phyloP scores from a whole-genome alignment of 1,140 invertebrate species.

The Drosophila nigromelanica region DNA sequence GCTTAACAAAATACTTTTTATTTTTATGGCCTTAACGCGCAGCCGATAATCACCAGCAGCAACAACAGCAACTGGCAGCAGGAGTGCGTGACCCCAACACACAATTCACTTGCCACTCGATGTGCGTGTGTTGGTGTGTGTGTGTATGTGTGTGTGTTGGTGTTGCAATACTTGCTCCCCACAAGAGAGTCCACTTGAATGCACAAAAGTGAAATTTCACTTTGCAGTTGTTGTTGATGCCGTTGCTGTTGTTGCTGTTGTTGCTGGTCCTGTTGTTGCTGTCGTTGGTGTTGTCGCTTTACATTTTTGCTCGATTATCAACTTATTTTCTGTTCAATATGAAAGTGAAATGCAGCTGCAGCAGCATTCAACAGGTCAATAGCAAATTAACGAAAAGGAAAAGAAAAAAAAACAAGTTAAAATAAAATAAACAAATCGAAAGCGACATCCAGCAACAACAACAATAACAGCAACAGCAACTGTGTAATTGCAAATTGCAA shows the following conservation, averaged over 20 bases:
- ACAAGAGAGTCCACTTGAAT: conserved; percentile 60
- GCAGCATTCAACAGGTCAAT: conserved; percentile 22
- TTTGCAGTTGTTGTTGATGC: conserved; percentile 51
- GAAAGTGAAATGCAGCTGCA: conserved; percentile 60
- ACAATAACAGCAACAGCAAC: conserved; percentile 10
- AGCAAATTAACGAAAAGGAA: conserved; percentile 28
- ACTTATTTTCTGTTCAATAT: conserved; percentile 39
- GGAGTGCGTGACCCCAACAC: conserved; percentile 72
- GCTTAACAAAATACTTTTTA: conserved; percentile 55
- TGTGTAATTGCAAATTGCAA: conserved; percentile 2
- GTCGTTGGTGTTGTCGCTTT: conserved; percentile 34
- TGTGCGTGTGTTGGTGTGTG: neutral
- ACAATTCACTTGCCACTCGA: conserved; percentile 34
- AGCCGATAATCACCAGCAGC: conserved; percentile 49
- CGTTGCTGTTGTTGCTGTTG: conserved; percentile 20
- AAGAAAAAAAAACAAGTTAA: conserved; percentile 18
- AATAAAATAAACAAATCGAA: neutral
- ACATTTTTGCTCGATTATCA: conserved; percentile 37
- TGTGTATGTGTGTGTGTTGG: conserved; percentile 12
- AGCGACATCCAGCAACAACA: conserved; percentile 17
- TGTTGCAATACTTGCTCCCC: conserved; percentile 31
- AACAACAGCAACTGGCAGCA: conserved; percentile 38
- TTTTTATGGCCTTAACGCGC: conserved; percentile 65
- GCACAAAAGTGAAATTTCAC: conserved; percentile 75
- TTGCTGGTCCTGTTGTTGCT: conserved; percentile 21